A percentile compares a stretch with the other conserved stretches of the same genome.
Evolutionary conservation across 2,113 vertebrate species (phyloP).

Genomic region (Acrocephalus kingi): DNA sequence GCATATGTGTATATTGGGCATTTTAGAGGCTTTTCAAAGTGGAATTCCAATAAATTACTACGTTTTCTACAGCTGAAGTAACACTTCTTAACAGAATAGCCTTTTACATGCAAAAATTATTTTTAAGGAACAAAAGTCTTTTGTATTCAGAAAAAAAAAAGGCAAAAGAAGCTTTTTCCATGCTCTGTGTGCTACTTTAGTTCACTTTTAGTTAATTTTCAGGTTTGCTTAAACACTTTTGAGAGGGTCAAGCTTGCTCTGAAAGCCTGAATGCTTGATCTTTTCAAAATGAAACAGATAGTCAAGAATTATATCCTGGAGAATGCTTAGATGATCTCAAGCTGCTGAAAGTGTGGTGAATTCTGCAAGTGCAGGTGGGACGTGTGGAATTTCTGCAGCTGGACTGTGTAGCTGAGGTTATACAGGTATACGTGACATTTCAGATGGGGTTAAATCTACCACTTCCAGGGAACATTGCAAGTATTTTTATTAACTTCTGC

Average conservation of each 20-base stretch:
- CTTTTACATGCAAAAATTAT: not conserved
- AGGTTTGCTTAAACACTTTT: not conserved
- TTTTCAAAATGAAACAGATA: not conserved
- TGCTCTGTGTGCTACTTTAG: not conserved
- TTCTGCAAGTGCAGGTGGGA: not conserved
- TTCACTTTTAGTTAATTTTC: not conserved
- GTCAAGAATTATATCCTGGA: not conserved
- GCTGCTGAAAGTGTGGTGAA: not conserved
- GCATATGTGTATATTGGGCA: not conserved
- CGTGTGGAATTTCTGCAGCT: not conserved
- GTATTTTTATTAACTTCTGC: not conserved
- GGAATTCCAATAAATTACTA: not conserved
- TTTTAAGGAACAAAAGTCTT: not conserved
- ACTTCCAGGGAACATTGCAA: not conserved
- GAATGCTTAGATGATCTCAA: not conserved
- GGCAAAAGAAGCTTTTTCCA: not conserved
- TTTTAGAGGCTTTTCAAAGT: not conserved
- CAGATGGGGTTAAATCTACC: not conserved
- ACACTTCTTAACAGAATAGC: not conserved
- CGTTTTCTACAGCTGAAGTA: not conserved
- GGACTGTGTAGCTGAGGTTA: not conserved
- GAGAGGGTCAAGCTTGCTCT: not conserved
- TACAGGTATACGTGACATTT: not conserved
- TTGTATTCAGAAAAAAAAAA: not conserved
- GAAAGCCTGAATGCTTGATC: not conserved